Evolutionary conservation across 2,113 vertebrate genomes (phyloP).

Genomic region (Odontophorus gujanensis): DNA sequence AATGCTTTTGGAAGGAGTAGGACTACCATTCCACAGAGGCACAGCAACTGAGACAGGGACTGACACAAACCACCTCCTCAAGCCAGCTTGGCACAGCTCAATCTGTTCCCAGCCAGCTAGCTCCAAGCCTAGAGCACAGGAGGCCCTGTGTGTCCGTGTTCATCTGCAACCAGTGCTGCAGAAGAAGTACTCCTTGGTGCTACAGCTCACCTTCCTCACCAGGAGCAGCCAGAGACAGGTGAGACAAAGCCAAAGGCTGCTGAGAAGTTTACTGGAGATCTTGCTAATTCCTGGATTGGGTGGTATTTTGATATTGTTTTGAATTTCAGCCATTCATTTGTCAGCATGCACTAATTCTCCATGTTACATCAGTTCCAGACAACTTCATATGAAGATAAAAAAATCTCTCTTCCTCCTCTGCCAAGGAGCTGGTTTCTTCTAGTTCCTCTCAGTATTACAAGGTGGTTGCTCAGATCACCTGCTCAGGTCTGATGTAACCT

Average conservation of each 20-base stretch:
- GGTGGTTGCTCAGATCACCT: neutral
- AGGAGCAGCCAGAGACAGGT: neutral
- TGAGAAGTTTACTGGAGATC: neutral
- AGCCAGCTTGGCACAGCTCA: neutral
- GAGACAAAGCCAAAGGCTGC: neutral
- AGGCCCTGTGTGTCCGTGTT: accelerated
- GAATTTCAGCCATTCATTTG: neutral
- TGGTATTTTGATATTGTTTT: neutral
- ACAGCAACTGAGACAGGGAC: neutral
- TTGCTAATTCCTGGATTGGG: neutral
- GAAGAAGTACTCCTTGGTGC: neutral
- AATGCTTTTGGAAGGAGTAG: neutral
- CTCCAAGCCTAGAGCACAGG: neutral
- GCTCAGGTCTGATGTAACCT: neutral
- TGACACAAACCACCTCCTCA: neutral
- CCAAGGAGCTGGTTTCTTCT: neutral
- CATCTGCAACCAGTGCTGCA: neutral
- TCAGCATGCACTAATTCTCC: neutral
- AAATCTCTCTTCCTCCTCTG: neutral
- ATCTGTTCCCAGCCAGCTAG: neutral
- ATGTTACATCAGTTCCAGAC: neutral
- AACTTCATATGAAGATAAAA: neutral
- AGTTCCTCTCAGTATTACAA: neutral
- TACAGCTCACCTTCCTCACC: neutral
- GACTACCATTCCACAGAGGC: neutral